Percentiles rank a stretch among this genome's conserved stretches.
Evolutionary conservation across 1,140 invertebrate genomes (phyloP).

Genomic region (Apis mellifera): DNA sequence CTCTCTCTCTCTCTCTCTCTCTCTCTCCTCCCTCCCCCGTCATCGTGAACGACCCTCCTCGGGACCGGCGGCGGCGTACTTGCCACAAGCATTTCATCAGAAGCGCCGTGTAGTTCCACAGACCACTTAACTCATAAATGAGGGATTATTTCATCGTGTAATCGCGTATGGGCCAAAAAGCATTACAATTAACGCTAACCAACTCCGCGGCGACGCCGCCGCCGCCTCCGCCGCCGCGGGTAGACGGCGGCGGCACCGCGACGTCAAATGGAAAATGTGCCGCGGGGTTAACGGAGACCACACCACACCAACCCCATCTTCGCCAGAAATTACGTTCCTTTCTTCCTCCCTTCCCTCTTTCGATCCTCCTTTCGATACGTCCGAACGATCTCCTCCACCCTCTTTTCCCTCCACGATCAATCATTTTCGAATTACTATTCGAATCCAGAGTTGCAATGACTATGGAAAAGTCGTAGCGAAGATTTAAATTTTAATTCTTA

Average conservation of each 20-base stretch:
- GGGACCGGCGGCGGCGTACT: conserved; percentile 68
- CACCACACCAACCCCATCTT: background rate
- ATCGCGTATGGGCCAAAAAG: conserved; percentile 79
- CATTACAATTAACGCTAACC: conserved; percentile 80
- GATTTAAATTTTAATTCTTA: too few species aligned
- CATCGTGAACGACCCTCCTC: conserved; percentile 70
- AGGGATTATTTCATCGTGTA: conserved; percentile 80
- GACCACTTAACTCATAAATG: conserved; percentile 81
- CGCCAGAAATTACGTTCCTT: too few species aligned
- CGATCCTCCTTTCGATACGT: too few species aligned
- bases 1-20: conserved; percentile 38
- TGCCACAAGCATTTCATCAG: conserved; percentile 79
- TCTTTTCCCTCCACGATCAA: too few species aligned
- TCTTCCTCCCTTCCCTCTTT: too few species aligned
- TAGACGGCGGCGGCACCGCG: conserved; percentile 54
- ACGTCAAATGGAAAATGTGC: conserved; percentile 64
- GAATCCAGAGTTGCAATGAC: too few species aligned
- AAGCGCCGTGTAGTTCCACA: conserved; percentile 78
- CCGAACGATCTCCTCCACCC: too few species aligned
- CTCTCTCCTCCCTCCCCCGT: conserved; percentile 34
- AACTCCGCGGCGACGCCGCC: conserved; percentile 69
- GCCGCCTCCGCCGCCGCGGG: conserved; percentile 47
- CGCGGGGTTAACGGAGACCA: conserved; percentile 39
- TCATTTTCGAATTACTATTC: too few species aligned
- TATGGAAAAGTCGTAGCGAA: too few species aligned